A percentile compares a stretch with the other conserved stretches of the same genome.
Evolutionary conservation across 2,113 vertebrate species (phyloP).

Genomic region (Microtus ochrogaster): DNA sequence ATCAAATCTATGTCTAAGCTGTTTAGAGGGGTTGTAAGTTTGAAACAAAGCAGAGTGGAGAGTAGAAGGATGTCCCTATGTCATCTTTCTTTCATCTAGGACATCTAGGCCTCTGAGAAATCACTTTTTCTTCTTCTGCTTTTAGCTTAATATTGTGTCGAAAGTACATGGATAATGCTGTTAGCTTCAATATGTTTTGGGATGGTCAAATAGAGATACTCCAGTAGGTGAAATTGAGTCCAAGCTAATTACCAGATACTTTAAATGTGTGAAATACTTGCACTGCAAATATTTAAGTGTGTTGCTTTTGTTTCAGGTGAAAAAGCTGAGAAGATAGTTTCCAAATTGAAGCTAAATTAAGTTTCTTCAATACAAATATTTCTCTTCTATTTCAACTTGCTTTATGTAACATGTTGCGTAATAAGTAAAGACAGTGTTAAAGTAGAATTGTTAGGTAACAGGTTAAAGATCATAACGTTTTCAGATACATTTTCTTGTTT

Average conservation of each 20-base stretch:
- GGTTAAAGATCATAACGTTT: neutral
- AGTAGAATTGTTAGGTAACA: neutral
- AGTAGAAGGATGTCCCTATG: neutral
- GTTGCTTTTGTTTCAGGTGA: neutral
- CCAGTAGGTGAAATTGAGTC: neutral
- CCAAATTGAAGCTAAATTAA: neutral
- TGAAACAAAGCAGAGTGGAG: neutral
- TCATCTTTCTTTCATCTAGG: neutral
- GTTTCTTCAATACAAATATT: neutral
- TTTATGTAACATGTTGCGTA: neutral
- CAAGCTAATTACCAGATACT: neutral
- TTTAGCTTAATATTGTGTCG: constrained; percentile 46
- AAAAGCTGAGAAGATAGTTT: neutral
- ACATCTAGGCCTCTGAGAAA: neutral
- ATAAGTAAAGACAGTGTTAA: neutral
- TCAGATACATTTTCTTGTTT: neutral
- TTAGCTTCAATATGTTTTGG: neutral
- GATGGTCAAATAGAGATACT: neutral
- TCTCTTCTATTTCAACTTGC: neutral
- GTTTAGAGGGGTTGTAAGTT: neutral
- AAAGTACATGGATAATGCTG: neutral
- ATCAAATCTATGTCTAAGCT: neutral
- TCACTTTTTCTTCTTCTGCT: neutral
- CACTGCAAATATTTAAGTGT: neutral
- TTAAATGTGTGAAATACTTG: neutral